A percentile compares a stretch with the other conserved stretches of the same genome.
Evolutionary conservation across 2,888 invertebrate species (phyloP).

Genomic region (Chaetoderma sp.): DNA sequence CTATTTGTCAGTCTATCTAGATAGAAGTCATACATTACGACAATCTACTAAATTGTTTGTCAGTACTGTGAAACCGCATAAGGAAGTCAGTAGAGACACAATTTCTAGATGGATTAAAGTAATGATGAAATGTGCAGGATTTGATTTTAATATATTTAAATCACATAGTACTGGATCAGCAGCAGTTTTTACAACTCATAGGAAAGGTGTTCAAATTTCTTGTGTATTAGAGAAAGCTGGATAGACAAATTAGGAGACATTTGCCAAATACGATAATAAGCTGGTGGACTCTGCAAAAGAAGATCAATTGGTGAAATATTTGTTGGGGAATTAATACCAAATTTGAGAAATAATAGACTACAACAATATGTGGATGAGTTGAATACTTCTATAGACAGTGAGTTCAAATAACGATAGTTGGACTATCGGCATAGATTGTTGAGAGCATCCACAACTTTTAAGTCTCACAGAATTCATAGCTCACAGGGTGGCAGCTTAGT

Average conservation of each 20-base stretch:
- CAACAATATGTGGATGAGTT: too few species aligned
- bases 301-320: conserved; percentile 13
- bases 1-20: neutral
- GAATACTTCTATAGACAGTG: too few species aligned
- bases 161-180: conserved; percentile 34
- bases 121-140: conserved; percentile 23
- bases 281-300: conserved; percentile 4
- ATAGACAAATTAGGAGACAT: conserved; percentile 28
- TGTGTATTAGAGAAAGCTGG: conserved; percentile 28
- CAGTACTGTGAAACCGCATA: conserved; percentile 32
- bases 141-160: conserved; percentile 22
- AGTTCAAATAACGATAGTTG: too few species aligned
- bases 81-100: conserved; percentile 29
- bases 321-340: too few species aligned
- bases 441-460: too few species aligned
- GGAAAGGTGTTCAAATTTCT: conserved; percentile 21
- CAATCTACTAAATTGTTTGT: conserved; percentile 20
- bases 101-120: conserved; percentile 35
- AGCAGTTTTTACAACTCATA: conserved; percentile 27
- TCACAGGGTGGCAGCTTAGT: too few species aligned
- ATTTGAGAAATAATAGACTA: too few species aligned
- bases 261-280: conserved; percentile 29
- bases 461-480: conserved; percentile 29
- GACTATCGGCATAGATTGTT: too few species aligned
- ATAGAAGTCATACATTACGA: conserved; percentile 8